Conservation (phyloP, 2,888 invertebrate genomes). For the Aproaerema taeniolella region DNA sequence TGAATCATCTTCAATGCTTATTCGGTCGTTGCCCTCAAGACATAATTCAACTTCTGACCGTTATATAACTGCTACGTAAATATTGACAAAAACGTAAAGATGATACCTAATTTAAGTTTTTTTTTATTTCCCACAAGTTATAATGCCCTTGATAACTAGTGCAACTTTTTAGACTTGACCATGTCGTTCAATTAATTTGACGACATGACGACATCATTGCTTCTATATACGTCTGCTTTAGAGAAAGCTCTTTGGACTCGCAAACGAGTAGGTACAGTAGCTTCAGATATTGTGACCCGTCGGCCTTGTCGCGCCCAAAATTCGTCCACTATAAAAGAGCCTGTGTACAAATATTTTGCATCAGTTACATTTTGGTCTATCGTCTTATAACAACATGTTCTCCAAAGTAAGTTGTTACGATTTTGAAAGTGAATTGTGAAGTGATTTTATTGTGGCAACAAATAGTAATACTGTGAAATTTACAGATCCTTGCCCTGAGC, state of each 20-base stretch:
- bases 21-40: conserved; percentile 23
- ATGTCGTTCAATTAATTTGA: too few relatives aligned
- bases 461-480: conserved; percentile 3
- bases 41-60: too few relatives aligned
- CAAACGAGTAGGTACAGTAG: conserved; percentile 17
- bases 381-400: conserved; percentile 49
- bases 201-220: conserved; percentile 1
- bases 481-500: conserved; percentile 52
- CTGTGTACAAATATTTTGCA: conserved; percentile 33
- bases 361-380: conserved; percentile 44
- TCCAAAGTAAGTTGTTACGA: conserved; percentile 58
- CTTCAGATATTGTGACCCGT: conserved; percentile 46
- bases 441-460: too few relatives aligned
- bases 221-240: background rate
- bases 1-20: conserved; percentile 26
- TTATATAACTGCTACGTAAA: too few relatives aligned
- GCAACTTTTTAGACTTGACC: too few relatives aligned
- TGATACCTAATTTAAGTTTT: too few relatives aligned
- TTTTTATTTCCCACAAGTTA: too few relatives aligned
- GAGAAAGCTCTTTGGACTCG: conserved; percentile 1
- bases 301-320: conserved; percentile 57
- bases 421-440: conserved; percentile 9
- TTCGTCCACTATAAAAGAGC: conserved; percentile 49
- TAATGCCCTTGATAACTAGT: too few relatives aligned
- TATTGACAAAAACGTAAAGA: too few relatives aligned